A percentile compares a stretch with the other conserved stretches of the same genome.
Evolutionary conservation across 2,797 vertebrate genomes (phyloP).

Genomic region (Sebastes hubbsi): DNA sequence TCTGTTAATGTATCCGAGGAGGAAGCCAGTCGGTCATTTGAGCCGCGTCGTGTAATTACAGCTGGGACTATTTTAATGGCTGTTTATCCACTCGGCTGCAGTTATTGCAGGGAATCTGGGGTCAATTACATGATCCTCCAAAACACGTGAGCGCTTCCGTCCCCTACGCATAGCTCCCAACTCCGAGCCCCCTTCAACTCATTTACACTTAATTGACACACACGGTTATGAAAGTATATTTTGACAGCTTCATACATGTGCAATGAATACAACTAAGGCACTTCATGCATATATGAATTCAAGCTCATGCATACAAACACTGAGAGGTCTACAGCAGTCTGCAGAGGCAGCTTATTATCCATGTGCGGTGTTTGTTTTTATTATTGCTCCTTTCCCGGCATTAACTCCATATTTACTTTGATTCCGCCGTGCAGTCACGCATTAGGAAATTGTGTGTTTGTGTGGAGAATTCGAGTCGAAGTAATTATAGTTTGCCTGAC

Average conservation of each 20-base stretch:
- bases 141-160: constrained; percentile 37
- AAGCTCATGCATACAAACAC: constrained; percentile 11
- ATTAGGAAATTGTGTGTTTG: constrained; percentile 12
- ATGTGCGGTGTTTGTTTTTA: constrained; percentile 48
- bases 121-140: constrained; percentile 62
- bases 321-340: constrained; percentile 5
- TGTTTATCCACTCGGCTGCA: constrained; percentile 77
- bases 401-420: constrained; percentile 44
- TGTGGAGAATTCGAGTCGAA: not conserved
- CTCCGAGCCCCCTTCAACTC: constrained; percentile 10
- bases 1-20: constrained; percentile 45
- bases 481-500: constrained; percentile 17
- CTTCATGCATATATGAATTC: not conserved
- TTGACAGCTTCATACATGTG: not conserved
- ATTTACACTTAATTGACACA: constrained; percentile 8
- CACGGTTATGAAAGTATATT: not conserved
- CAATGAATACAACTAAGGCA: not conserved
- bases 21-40: constrained; percentile 68
- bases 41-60: constrained; percentile 79
- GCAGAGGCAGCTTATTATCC: constrained; percentile 40
- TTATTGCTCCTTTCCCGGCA: constrained; percentile 54
- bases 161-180: not conserved
- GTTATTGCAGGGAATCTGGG: constrained; percentile 70
- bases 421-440: constrained; percentile 18
- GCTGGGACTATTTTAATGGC: constrained; percentile 76